A percentile compares a stretch with the other conserved stretches of the same genome.
Conservation (phyloP, 2,797 vertebrate species). For the Acestrorhynchus altus region DNA sequence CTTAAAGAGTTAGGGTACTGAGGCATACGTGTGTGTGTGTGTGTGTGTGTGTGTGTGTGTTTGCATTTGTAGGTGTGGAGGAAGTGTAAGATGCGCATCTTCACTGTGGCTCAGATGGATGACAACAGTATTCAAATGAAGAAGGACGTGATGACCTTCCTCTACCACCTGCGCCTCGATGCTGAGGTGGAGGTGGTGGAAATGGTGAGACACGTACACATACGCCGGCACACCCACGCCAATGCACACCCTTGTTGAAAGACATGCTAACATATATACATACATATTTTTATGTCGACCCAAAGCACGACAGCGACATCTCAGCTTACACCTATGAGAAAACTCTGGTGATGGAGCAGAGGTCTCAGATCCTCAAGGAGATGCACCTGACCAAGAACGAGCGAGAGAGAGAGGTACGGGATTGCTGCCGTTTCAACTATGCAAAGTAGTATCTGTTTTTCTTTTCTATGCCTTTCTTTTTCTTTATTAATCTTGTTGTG, state of each 20-base stretch:
- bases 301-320: slow-evolving; percentile 92
- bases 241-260: too few species aligned
- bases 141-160: slow-evolving; percentile 94
- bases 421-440: not conserved
- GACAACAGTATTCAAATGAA: slow-evolving; percentile 99
- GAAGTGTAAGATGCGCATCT: slow-evolving; percentile 99
- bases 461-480: not conserved
- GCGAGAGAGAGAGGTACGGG: slow-evolving; percentile 90
- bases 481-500: not conserved
- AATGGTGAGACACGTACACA: slow-evolving; percentile 83
- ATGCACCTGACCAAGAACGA: slow-evolving; percentile 99
- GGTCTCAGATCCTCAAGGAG: slow-evolving; percentile 97
- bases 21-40: not conserved
- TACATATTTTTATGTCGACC: slow-evolving; percentile 14
- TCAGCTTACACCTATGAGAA: slow-evolving; percentile 98
- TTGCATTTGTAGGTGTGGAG: slow-evolving; percentile 88
- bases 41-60: slow-evolving; percentile 15
- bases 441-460: not conserved
- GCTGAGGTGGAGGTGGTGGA: slow-evolving; percentile 97
- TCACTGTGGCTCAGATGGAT: slow-evolving; percentile 97
- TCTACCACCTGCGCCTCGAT: slow-evolving; percentile 94
- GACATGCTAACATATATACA: not conserved
- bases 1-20: too few species aligned
- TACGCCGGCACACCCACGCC: not conserved
- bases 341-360: slow-evolving; percentile 95